Evolutionary conservation across 2,113 vertebrate genomes (phyloP).

Genomic region (Sander lucioperca): DNA sequence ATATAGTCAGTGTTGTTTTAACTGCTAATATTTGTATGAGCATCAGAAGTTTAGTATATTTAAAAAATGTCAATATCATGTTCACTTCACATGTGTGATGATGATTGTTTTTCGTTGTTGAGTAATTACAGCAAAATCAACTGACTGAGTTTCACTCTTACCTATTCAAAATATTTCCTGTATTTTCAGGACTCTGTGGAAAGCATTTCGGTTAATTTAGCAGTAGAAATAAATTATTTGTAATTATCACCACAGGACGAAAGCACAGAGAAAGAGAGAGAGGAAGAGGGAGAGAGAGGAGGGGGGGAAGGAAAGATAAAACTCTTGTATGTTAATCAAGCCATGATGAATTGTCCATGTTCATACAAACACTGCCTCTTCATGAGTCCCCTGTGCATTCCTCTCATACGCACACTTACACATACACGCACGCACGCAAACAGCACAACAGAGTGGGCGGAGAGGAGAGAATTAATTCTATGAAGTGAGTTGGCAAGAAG

Average conservation of each 20-base stretch:
- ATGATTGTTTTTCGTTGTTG: conserved; percentile 1
- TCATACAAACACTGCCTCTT: conserved; percentile 78
- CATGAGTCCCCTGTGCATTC: conserved; percentile 80
- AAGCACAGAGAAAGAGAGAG: conserved; percentile 33
- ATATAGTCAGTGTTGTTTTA: neutral
- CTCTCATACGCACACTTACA: conserved; percentile 7
- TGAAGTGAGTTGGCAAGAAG: conserved; percentile 73
- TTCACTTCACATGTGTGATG: neutral
- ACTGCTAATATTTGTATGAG: neutral
- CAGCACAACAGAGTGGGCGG: conserved; percentile 69
- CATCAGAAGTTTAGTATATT: neutral
- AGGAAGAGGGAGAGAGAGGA: conserved; percentile 10
- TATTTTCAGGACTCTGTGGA: conserved; percentile 38
- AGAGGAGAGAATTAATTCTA: conserved; percentile 79
- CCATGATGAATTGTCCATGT: conserved; percentile 82
- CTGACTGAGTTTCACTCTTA: conserved; percentile 11
- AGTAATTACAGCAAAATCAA: conserved; percentile 10
- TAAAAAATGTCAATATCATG: neutral
- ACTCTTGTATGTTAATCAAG: conserved; percentile 84
- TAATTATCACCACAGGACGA: conserved; percentile 76
- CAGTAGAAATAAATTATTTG: conserved; percentile 77
- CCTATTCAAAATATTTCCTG: conserved; percentile 19
- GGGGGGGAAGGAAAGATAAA: conserved; percentile 44
- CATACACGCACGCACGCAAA: conserved; percentile 38
- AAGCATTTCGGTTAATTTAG: conserved; percentile 72